phyloP scores from a whole-genome alignment of 2,797 vertebrate species.

The Hybognathus amarus region DNA sequence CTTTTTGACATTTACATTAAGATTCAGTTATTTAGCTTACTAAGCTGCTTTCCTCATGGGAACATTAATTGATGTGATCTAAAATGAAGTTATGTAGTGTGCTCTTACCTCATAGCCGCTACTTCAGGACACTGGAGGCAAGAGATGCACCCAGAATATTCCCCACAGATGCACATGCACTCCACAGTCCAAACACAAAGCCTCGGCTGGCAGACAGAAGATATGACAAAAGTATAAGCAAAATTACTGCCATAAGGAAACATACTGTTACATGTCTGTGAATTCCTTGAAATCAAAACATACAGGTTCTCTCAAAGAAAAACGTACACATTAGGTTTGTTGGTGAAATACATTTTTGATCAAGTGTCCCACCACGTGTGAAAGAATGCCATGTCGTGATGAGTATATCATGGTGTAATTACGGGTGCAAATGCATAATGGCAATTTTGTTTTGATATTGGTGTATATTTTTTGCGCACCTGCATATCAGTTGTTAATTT shows the following conservation, averaged over 20 bases:
- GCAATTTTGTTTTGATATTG: neutral
- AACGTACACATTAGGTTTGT: neutral
- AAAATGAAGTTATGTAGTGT: constrained; percentile 8
- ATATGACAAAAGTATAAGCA: neutral
- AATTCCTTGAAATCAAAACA: neutral
- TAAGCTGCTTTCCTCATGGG: neutral
- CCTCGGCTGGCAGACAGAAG: constrained; percentile 47
- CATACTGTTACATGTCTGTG: neutral
- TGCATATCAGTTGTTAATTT: neutral
- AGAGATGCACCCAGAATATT: constrained; percentile 96
- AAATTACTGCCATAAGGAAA: neutral
- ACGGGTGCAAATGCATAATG: neutral
- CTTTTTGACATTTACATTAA: neutral
- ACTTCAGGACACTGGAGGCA: constrained; percentile 92
- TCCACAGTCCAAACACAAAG: constrained; percentile 88
- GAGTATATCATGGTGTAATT: neutral
- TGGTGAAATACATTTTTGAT: neutral
- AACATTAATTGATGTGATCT: neutral
- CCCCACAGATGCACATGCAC: constrained; percentile 95
- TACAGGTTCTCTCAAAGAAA: neutral
- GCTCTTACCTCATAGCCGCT: constrained; percentile 91
- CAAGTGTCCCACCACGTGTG: neutral
- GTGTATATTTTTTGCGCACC: neutral
- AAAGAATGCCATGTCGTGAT: neutral
- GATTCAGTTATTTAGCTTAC: too few relatives aligned